phyloP scores from a whole-genome alignment of 2,797 vertebrate genomes.

The Lindbergichthys nudifrons region DNA sequence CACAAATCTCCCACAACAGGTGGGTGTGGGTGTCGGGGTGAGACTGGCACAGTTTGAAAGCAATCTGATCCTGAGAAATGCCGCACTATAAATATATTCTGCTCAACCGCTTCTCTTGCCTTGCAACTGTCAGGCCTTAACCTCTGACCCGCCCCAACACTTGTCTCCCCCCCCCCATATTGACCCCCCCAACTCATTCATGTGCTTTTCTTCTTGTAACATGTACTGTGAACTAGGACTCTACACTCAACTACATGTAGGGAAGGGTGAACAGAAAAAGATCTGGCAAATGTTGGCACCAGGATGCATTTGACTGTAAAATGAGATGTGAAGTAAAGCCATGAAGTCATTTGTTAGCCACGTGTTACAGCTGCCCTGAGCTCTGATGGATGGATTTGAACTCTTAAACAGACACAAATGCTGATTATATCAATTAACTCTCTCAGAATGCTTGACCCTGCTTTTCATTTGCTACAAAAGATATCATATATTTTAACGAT shows the following conservation, averaged over 20 bases:
- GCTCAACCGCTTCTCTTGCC: constrained; percentile 62
- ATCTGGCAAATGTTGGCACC: constrained; percentile 17
- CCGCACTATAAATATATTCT: constrained; percentile 87
- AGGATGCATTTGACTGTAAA: constrained; percentile 59
- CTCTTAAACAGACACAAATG: neutral
- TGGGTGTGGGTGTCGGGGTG: constrained; percentile 72
- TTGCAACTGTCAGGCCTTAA: constrained; percentile 69
- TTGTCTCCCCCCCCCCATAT: neutral
- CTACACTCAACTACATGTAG: neutral
- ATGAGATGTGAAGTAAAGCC: constrained; percentile 25
- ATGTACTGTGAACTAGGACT: neutral
- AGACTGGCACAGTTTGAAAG: constrained; percentile 69
- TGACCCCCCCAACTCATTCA: constrained; percentile 52
- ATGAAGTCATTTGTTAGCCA: neutral
- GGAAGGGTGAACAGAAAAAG: neutral
- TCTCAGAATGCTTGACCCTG: neutral
- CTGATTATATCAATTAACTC: neutral
- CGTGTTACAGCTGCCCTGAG: neutral
- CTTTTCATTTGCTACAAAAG: neutral
- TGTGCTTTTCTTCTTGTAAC: constrained; percentile 46
- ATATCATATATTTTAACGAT: neutral
- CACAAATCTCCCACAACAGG: constrained; percentile 81
- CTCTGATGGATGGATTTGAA: neutral
- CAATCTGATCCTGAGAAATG: constrained; percentile 83
- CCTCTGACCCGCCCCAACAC: constrained; percentile 70